Conservation (phyloP, 2,797 vertebrate genomes). For the Gadopsis marmoratus region DNA sequence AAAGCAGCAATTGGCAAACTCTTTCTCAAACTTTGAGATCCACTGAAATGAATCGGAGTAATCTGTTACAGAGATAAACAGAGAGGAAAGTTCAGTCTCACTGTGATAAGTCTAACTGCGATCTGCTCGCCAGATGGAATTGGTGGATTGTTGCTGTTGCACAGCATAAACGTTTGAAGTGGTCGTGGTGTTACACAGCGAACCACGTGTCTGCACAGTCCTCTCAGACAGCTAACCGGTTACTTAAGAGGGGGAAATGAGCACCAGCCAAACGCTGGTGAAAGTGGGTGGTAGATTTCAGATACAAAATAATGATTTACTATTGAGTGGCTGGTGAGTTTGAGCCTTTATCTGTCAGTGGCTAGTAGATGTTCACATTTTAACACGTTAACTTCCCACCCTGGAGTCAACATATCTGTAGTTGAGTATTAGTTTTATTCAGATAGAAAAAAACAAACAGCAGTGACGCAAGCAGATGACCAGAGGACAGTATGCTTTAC, state of each 20-base stretch:
- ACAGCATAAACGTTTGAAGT: not conserved
- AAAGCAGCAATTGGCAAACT: not conserved
- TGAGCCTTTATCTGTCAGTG: no score
- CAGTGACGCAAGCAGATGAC: not conserved
- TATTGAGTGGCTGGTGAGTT: no score
- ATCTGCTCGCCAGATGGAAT: not conserved
- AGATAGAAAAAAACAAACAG: not conserved
- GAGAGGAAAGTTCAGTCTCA: constrained; percentile 20
- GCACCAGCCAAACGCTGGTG: no score
- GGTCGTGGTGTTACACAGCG: not conserved
- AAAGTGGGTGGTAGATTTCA: no score
- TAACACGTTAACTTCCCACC: no score
- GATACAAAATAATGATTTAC: no score
- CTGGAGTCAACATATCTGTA: not conserved
- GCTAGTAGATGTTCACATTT: no score
- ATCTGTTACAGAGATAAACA: not conserved
- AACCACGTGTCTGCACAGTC: not conserved
- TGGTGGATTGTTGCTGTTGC: not conserved
- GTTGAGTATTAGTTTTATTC: not conserved
- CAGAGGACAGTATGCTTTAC: not conserved
- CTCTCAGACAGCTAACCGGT: not conserved
- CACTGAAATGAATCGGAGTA: not conserved
- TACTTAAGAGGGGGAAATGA: not conserved
- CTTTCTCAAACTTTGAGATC: not conserved
- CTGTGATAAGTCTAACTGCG: not conserved